Evolutionary conservation across 92 coral and sea anemone genomes (phyloP).

Genomic region (Galaxea fascicularis): DNA sequence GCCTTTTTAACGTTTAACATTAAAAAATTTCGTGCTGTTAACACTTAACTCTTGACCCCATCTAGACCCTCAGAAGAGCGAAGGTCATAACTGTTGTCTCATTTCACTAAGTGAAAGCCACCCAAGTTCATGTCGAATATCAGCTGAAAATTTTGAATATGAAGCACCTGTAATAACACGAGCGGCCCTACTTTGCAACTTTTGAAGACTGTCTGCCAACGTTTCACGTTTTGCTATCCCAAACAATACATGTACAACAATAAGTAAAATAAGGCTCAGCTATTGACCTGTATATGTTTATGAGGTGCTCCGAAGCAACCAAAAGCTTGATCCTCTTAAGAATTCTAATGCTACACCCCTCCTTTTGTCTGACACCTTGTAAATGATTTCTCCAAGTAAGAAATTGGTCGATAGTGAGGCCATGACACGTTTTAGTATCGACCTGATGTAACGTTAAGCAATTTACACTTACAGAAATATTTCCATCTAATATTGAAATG

Average conservation of each 20-base stretch:
- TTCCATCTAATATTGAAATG: background rate
- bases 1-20: background rate
- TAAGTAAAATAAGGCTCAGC: too few species aligned
- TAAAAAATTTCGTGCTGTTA: background rate
- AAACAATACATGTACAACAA: background rate
- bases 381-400: too few species aligned
- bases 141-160: too few species aligned
- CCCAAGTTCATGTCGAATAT: background rate
- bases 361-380: too few species aligned
- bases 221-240: background rate
- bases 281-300: background rate
- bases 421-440: too few species aligned
- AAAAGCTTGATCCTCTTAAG: too few species aligned
- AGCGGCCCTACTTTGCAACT: background rate
- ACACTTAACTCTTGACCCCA: background rate
- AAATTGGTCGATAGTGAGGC: too few species aligned
- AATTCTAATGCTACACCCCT: too few species aligned
- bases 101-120: background rate
- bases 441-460: too few species aligned
- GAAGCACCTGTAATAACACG: conserved; percentile 5
- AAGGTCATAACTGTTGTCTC: background rate
- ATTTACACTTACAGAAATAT: too few species aligned
- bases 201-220: background rate
- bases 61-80: too few species aligned
- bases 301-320: too few species aligned